These are phyloP conservation scores for Tamandua tetradactyla DNA, from an alignment of 2,797 vertebrate species.

Conservation along the genomic window DNA sequence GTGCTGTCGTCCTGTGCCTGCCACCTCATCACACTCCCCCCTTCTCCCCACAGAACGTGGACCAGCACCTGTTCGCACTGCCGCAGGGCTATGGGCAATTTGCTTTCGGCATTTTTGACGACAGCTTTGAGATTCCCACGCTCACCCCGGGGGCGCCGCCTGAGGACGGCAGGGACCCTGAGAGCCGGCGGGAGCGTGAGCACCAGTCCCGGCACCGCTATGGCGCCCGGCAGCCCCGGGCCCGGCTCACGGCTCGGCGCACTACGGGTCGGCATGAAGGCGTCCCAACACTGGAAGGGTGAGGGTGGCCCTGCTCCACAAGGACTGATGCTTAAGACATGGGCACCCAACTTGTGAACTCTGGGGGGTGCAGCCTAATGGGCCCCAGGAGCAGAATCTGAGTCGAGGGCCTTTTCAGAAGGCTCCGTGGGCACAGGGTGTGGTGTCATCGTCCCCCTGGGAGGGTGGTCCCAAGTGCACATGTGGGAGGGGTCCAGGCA, in stretches of 20 bases:
- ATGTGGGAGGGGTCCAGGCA: too few relatives aligned
- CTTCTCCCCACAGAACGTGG: slow-evolving; percentile 87
- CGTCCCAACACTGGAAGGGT: slow-evolving; percentile 96
- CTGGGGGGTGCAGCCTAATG: too few relatives aligned
- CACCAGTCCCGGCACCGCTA: slow-evolving; percentile 94
- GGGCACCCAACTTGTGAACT: too few relatives aligned
- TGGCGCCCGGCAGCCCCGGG: slow-evolving; percentile 91
- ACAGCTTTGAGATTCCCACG: slow-evolving; percentile 91
- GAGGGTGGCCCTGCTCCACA: slow-evolving; percentile 64
- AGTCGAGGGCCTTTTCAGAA: too few relatives aligned
- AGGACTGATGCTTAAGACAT: too few relatives aligned
- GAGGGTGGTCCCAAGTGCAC: too few relatives aligned
- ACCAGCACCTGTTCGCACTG: slow-evolving; percentile 94
- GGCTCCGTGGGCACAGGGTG: too few relatives aligned
- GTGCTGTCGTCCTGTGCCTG: too few relatives aligned
- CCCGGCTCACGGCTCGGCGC: slow-evolving; percentile 92
- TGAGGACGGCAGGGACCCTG: slow-evolving; percentile 92
- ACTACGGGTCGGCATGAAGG: slow-evolving; percentile 93
- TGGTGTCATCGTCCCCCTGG: too few relatives aligned
- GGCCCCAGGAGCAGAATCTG: too few relatives aligned
- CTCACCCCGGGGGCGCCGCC: slow-evolving; percentile 87
- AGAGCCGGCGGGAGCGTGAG: slow-evolving; percentile 93
- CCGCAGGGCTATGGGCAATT: slow-evolving; percentile 95
- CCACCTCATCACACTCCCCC: not conserved
- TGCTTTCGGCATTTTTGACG: slow-evolving; percentile 95